phyloP scores from a whole-genome alignment of 2,113 vertebrate genomes.

The Lophotis ruficrista region DNA sequence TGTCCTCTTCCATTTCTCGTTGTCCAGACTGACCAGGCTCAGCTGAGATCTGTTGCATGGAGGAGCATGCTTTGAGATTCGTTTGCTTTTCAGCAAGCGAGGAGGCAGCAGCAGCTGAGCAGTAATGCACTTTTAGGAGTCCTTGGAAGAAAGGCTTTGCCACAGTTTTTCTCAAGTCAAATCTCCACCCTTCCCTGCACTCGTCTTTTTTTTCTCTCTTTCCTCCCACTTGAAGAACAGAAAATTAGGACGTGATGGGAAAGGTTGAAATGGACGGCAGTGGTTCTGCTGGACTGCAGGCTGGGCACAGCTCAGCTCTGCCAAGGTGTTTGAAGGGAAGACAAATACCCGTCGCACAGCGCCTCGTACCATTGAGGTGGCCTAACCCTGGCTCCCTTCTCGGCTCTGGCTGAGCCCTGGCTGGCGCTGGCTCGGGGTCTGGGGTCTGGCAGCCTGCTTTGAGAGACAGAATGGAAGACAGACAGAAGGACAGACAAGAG shows the following conservation, averaged over 20 bases:
- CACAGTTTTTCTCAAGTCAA: neutral
- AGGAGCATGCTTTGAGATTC: neutral
- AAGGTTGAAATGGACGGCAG: neutral
- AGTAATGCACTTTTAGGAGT: neutral
- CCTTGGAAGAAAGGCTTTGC: neutral
- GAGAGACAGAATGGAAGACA: neutral
- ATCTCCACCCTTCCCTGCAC: neutral
- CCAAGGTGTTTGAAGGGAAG: neutral
- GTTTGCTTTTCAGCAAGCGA: neutral
- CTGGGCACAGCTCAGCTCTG: neutral
- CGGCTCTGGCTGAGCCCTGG: neutral
- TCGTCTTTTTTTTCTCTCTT: neutral
- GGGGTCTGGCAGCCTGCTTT: accelerated
- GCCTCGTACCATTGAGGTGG: neutral
- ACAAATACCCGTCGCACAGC: neutral
- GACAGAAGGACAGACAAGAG: neutral
- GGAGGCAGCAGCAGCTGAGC: neutral
- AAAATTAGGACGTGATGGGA: neutral
- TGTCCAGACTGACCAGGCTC: neutral
- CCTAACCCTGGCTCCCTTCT: neutral
- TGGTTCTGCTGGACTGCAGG: neutral
- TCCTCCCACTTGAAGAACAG: neutral
- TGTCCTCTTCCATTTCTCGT: neutral
- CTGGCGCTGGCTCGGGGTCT: accelerated
- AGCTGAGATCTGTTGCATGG: neutral